These are phyloP conservation scores for Gortyna flavago DNA, from an alignment of 2,888 invertebrate genomes.

Conservation along the genomic window DNA sequence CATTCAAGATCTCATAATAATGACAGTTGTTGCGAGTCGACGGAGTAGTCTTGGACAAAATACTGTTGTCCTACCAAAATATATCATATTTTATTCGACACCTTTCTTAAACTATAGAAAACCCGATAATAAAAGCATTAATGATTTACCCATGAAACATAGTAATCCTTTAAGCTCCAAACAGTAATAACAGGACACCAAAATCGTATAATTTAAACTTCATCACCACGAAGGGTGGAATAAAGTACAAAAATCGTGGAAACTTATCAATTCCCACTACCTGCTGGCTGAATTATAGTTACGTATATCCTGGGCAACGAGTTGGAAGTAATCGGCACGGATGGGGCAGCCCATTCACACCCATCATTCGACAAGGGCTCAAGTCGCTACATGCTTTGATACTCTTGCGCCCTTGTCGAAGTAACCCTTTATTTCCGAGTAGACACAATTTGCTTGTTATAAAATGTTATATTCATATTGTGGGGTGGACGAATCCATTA, in stretches of 20 bases:
- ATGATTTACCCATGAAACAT: neutral
- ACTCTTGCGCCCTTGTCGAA: conserved; percentile 36
- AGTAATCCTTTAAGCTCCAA: neutral
- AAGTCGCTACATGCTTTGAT: conserved; percentile 46
- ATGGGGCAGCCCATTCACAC: conserved; percentile 57
- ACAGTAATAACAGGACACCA: neutral
- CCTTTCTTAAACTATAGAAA: neutral
- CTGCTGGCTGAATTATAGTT: conserved; percentile 63
- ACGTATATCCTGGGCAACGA: conserved; percentile 50
- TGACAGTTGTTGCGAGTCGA: neutral
- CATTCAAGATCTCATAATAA: neutral
- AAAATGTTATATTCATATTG: conserved; percentile 30
- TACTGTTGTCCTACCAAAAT: neutral
- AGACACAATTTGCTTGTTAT: conserved; percentile 48
- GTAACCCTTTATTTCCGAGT: conserved; percentile 27
- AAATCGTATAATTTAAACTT: conserved; percentile 26
- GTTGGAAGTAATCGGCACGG: conserved; percentile 67
- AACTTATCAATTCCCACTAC: conserved; percentile 67
- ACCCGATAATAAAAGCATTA: neutral
- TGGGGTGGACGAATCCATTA: conserved; percentile 30
- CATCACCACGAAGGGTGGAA: neutral
- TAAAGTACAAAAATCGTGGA: conserved; percentile 32
- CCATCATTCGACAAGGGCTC: conserved; percentile 54
- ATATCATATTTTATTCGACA: neutral
- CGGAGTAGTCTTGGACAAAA: neutral